phyloP scores from a whole-genome alignment of 2,888 invertebrate species.

The Reticulitermes lucifugus region DNA sequence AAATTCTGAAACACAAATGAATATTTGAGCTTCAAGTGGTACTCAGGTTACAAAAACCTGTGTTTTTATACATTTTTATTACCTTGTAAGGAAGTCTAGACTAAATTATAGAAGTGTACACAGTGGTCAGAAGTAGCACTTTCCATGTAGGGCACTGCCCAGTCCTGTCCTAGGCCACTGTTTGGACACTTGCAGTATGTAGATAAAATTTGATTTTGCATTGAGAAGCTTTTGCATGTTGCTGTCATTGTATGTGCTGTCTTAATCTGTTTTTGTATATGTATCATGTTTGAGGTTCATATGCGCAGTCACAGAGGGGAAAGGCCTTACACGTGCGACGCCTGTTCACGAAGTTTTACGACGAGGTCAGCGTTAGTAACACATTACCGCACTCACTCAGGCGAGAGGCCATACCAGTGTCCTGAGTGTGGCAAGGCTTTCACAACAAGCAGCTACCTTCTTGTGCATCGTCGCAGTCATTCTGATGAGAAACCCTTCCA shows the following conservation, averaged over 20 bases:
- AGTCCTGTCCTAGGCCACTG: too few relatives aligned
- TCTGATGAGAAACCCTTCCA: constrained; percentile 19
- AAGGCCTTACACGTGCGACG: background rate
- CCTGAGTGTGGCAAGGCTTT: background rate
- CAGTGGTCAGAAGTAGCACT: too few relatives aligned
- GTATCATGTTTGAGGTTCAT: constrained; percentile 11
- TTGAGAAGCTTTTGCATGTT: background rate
- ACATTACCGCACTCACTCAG: constrained; percentile 2
- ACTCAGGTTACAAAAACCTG: too few relatives aligned
- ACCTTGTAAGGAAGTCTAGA: too few relatives aligned
- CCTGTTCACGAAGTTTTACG: background rate
- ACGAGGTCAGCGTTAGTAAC: background rate
- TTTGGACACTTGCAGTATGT: too few relatives aligned
- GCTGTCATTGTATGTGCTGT: background rate
- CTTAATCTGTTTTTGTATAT: background rate
- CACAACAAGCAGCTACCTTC: constrained; percentile 13
- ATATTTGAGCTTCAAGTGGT: too few relatives aligned
- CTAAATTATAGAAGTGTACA: too few relatives aligned
- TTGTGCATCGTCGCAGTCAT: background rate
- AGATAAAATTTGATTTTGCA: background rate
- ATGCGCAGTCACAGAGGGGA: constrained; percentile 29
- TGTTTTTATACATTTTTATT: too few relatives aligned
- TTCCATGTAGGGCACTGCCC: too few relatives aligned
- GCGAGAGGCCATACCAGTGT: constrained; percentile 18
- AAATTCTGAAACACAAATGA: too few relatives aligned